Evolutionary conservation across 2,888 invertebrate species (phyloP), one percentile per base, ranked within the genome.

Genomic region (Lordiphosa andalusiaca): DNA sequence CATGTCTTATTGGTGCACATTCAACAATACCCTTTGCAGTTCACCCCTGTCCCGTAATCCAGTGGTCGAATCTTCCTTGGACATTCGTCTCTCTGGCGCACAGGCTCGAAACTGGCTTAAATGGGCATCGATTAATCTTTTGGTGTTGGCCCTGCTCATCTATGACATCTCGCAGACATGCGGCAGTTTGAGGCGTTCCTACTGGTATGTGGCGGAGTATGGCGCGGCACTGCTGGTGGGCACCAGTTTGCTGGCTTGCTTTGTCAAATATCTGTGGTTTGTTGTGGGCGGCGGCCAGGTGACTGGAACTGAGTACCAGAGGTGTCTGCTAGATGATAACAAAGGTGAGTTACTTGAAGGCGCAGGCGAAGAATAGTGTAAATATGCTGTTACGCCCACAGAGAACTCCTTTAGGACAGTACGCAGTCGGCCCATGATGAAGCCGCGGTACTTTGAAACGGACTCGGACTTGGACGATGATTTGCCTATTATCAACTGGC

Each of bases 171-270:
- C 69, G 5, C 75, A 85, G 42, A 83, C 86, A n/a, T 89, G 88
- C 30, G 2, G 37, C 4, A 81, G 83, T 0, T 72, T 61, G 25
- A 67, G 73, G 1, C 47, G 55, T 0, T 83, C 82, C 0, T 81
- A 86, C 1, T 89, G 87, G 86, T 89, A 90, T 66, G 90, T 90
- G 57, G 48, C 89, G 0, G 91, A 92, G 71, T 91, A 90, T 73
- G 59, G 71, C 6, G 69, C 90, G 2, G 89, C 90, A 1, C 61
- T 88, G 1, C 75, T 92, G 65, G 86, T 91, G 44, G 88, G 86
- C 1, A 62, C 92, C 0, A 92, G 92, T 71, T 87, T 91, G 0
- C 9, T 91, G 2, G 91, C 91, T 67, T 92, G 93, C 74, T 87
- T 92, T 41, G 69, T 84, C 16, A 90, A 87, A 69, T 92, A 91